Evolutionary conservation across 1,140 invertebrate species (phyloP).

Genomic region (Penaeus japonicus): DNA sequence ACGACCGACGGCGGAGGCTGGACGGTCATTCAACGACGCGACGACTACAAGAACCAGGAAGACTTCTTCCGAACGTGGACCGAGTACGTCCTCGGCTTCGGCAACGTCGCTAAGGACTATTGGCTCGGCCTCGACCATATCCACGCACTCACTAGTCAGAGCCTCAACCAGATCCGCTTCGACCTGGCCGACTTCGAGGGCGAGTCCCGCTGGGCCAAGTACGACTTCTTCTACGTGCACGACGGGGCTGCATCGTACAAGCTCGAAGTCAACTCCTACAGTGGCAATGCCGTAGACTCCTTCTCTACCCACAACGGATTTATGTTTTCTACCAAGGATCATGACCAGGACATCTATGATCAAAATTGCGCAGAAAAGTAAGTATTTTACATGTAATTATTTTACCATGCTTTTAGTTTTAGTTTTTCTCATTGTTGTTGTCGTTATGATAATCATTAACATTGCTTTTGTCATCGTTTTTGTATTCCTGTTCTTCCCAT

Average conservation of each 20-base stretch:
- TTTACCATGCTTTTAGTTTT: neutral
- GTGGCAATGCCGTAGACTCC: conserved; percentile 57
- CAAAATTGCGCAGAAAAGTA: conserved; percentile 59
- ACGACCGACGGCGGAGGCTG: conserved; percentile 61
- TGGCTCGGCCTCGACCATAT: conserved; percentile 64
- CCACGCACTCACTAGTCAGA: conserved; percentile 49
- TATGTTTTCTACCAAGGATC: conserved; percentile 61
- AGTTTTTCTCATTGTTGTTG: too few species aligned
- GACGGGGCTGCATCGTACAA: conserved; percentile 49
- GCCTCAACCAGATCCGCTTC: conserved; percentile 54
- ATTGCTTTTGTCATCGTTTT: too few species aligned
- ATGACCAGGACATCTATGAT: conserved; percentile 60
- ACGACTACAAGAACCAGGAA: conserved; percentile 29
- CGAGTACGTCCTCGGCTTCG: conserved; percentile 68
- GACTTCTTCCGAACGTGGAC: conserved; percentile 64
- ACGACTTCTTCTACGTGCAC: conserved; percentile 54
- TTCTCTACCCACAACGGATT: conserved; percentile 48
- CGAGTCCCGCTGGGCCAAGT: conserved; percentile 56
- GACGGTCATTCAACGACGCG: conserved; percentile 61
- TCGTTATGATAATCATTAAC: too few species aligned
- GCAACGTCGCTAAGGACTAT: conserved; percentile 63
- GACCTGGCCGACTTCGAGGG: conserved; percentile 60
- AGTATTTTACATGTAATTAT: neutral
- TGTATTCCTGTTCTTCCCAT: too few species aligned
- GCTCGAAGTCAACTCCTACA: conserved; percentile 52